Evolutionary conservation across 1,140 invertebrate genomes (phyloP).

Genomic region (Habropoda laboriosa): DNA sequence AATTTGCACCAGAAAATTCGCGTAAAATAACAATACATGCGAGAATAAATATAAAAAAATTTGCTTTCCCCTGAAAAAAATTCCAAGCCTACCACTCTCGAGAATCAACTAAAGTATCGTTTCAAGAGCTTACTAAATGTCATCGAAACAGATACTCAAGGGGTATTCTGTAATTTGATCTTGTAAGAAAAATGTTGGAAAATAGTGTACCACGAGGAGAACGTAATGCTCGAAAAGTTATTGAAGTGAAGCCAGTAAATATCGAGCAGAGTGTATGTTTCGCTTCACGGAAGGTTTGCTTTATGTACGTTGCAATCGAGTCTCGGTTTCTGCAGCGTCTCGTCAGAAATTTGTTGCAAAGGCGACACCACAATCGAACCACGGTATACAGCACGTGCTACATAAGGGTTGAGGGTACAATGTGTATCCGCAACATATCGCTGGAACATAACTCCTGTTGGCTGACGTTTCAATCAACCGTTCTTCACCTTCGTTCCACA

Average conservation of each 20-base stretch:
- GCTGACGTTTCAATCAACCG: constrained; percentile 76
- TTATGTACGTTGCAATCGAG: background rate
- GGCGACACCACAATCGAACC: constrained; percentile 15
- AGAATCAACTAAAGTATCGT: too few relatives aligned
- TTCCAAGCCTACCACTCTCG: too few relatives aligned
- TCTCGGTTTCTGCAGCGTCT: background rate
- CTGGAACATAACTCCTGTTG: constrained; percentile 69
- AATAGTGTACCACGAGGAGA: background rate
- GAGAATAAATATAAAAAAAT: too few relatives aligned
- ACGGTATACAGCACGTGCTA: constrained; percentile 9
- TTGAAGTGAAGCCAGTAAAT: background rate
- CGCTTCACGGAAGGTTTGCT: constrained; percentile 18
- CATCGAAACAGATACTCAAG: too few relatives aligned
- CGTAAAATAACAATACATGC: too few relatives aligned
- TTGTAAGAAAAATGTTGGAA: background rate
- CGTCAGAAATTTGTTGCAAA: constrained; percentile 2
- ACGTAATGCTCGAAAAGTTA: background rate
- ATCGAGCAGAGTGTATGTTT: background rate
- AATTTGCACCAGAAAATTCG: too few relatives aligned
- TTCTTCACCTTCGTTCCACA: constrained; percentile 53
- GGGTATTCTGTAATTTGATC: too few relatives aligned
- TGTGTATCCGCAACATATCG: constrained; percentile 21
- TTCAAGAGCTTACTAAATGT: too few relatives aligned
- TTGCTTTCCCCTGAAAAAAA: too few relatives aligned
- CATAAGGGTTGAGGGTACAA: constrained; percentile 36